Base-by-base conservation (phyloP, 2,113 vertebrate species). In the Microtus ochrogaster region DNA sequence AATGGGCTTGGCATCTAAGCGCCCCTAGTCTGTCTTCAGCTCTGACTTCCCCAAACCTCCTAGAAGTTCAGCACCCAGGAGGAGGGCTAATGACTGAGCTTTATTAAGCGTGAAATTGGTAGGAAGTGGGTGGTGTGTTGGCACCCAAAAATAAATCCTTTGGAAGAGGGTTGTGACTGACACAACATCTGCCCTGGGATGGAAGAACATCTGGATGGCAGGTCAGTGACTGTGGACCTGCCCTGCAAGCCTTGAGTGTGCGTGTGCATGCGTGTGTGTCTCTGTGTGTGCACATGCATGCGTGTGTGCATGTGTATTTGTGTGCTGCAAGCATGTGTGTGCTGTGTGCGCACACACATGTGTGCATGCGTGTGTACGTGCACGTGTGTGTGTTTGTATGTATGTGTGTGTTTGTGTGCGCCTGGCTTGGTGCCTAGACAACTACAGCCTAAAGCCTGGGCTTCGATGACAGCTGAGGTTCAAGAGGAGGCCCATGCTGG, bases 31-130 rank as follows among this genome's bases (percentile, higher is more conserved):
- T 10, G 49, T 94, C 89, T 63, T 88, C 52, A 65, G 33, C 44
- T 92, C 92, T 96, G 73, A 84, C 95, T 96, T 94, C 94, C 77
- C 86, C 36, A 95, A 92, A 68, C 68, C 92, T 95, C 47, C 96
- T 95, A 70, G 94, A 98, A 95, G 91, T 96, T 97, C 96, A 95
- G 92, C 65, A 36, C 92, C 85, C 79, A 49, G 44, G 79, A 96
- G 90, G 93, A 90, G 41, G 92, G 55, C 76, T 96, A 95, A 93
- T 96, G 87, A 89, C 68, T 85, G 95, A 97, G 97, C 94, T 97
- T 97, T 97, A 97, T 84, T 97, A 97, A 97, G 97, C 49, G 10
- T 98, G 96, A 98, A 98, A 98, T 97, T 97, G 96, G 81, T 97
- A 96, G 97, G 96, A 98, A 97, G 95, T 96, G 94, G 97, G 97